Conservation (phyloP, 2,113 vertebrate species). For the Entelurus aequoreus region DNA sequence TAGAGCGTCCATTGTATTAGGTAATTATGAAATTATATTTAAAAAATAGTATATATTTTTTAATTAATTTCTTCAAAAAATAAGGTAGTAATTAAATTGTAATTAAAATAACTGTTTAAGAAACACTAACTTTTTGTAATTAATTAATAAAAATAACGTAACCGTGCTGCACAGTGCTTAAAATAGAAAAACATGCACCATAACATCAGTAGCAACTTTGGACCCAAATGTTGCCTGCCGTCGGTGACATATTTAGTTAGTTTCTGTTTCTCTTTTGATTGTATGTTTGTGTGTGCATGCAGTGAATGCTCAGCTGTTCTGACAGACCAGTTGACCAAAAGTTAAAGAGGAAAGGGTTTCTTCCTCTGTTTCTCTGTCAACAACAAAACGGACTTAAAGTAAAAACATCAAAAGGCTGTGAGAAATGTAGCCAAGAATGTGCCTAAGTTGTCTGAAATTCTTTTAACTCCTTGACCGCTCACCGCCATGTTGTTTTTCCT, state of each 20-base stretch:
- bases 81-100: too few species aligned
- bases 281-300: not conserved
- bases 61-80: too few species aligned
- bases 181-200: not conserved
- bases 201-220: too few species aligned
- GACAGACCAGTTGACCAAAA: conserved; percentile 34
- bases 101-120: too few species aligned
- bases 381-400: conserved; percentile 12
- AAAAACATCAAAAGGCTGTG: conserved; percentile 34
- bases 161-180: too few species aligned
- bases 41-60: too few species aligned
- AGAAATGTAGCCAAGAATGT: not conserved
- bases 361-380: not conserved
- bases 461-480: not conserved
- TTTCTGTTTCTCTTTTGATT: conserved; percentile 16
- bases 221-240: not conserved
- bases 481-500: conserved; percentile 8
- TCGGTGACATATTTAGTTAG: conserved; percentile 10
- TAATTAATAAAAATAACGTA: too few species aligned
- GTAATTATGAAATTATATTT: too few species aligned
- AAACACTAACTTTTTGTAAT: too few species aligned
- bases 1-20: not conserved
- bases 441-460: not conserved
- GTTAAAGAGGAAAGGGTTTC: conserved; percentile 8
- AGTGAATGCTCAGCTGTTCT: conserved; percentile 52